Percentiles rank a stretch among this genome's conserved stretches.
phyloP scores from a whole-genome alignment of 2,888 invertebrate genomes.

The Oscheius sp. region DNA sequence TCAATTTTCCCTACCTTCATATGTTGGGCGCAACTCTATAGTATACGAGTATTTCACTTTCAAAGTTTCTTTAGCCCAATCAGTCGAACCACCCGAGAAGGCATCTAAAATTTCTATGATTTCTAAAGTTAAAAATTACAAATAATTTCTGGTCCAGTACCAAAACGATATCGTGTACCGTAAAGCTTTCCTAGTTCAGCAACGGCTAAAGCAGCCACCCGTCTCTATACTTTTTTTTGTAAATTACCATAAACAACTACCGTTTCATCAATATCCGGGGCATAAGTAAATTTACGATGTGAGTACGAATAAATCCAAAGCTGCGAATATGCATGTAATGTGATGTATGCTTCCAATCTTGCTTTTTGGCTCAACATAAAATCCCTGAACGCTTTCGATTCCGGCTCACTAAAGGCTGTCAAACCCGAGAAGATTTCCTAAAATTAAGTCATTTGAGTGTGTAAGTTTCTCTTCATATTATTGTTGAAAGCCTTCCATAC shows the following conservation, averaged over 20 bases:
- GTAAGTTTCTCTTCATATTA: too few species aligned
- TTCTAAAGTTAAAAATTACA: conserved; percentile 48
- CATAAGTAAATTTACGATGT: conserved; percentile 61
- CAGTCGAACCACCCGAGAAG: conserved; percentile 66
- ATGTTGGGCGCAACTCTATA: conserved; percentile 64
- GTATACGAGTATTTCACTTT: conserved; percentile 68
- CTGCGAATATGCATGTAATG: conserved; percentile 68
- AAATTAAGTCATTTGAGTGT: too few species aligned
- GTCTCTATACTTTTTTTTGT: conserved; percentile 48
- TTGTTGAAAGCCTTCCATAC: too few species aligned
- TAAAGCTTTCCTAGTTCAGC: conserved; percentile 62
- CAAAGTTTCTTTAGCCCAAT: conserved; percentile 69
- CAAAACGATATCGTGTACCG: conserved; percentile 65
- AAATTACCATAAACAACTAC: conserved; percentile 39
- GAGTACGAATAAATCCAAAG: conserved; percentile 69
- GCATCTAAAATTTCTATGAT: conserved; percentile 55
- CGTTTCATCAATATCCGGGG: conserved; percentile 66
- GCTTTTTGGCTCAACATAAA: conserved; percentile 54
- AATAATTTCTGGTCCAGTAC: conserved; percentile 69
- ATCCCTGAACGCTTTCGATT: conserved; percentile 60
- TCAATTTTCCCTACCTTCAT: conserved; percentile 50
- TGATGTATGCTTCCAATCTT: conserved; percentile 64
- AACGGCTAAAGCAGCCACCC: conserved; percentile 64
- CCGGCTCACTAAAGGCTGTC: conserved; percentile 68
- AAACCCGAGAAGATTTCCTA: too few species aligned